phyloP scores from a whole-genome alignment of 1,140 invertebrate genomes.

The Steinernema feltiae region DNA sequence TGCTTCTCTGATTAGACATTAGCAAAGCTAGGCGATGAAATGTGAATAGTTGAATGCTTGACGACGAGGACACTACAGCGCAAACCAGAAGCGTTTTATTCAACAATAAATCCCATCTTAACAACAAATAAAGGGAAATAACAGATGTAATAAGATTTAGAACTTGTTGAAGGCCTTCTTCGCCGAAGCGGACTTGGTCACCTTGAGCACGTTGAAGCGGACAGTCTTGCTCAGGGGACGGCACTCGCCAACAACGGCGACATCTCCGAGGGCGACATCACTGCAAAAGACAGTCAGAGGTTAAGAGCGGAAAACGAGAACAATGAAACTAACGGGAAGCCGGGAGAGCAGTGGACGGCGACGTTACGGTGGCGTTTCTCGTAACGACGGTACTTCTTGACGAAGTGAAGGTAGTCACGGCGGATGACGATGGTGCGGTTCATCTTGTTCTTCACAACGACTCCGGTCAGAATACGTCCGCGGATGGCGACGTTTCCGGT shows the following conservation, averaged over 20 bases:
- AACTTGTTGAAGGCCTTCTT: slow-evolving; percentile 87
- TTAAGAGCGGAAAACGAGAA: too few species aligned
- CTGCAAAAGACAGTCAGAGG: too few species aligned
- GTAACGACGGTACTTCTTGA: too few species aligned
- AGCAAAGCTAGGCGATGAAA: too few species aligned
- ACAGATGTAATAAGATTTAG: slow-evolving; percentile 55
- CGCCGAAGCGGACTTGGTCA: slow-evolving; percentile 78
- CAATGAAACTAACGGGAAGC: background rate
- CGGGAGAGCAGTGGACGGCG: too few species aligned
- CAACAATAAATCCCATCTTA: background rate
- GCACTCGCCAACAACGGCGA: slow-evolving; percentile 97
- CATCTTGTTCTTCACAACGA: slow-evolving; percentile 99
- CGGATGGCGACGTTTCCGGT: too few species aligned
- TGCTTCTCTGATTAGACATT: too few species aligned
- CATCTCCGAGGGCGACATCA: slow-evolving; percentile 88
- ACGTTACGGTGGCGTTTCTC: too few species aligned
- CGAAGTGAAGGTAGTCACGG: slow-evolving; percentile 94
- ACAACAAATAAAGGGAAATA: slow-evolving; percentile 17
- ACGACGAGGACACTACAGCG: too few species aligned
- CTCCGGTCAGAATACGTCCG: too few species aligned
- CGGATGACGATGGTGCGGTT: slow-evolving; percentile 94
- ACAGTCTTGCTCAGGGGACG: slow-evolving; percentile 96
- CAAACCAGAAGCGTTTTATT: background rate
- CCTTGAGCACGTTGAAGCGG: slow-evolving; percentile 95
- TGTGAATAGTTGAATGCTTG: too few species aligned